Evolutionary conservation across 2,113 vertebrate species (phyloP).

Genomic region (Actenoides hombroni): DNA sequence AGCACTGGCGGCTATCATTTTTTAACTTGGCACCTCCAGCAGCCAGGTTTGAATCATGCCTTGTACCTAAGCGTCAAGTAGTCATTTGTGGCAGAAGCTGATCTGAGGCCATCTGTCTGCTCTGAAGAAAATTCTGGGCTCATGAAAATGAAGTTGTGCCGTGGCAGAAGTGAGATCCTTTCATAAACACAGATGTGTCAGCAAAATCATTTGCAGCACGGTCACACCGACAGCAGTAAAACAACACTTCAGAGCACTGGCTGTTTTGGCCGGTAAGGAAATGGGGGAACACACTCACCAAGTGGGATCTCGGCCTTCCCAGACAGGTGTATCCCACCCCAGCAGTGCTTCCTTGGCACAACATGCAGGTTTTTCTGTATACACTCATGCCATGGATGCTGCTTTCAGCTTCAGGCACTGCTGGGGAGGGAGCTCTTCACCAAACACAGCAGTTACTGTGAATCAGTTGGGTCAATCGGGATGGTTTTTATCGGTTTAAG

Average conservation of each 20-base stretch:
- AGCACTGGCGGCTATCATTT: not conserved
- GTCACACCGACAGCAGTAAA: not conserved
- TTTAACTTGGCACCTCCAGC: constrained; percentile 49
- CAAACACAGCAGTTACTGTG: not conserved
- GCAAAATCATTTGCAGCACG: not conserved
- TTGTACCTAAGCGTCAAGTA: not conserved
- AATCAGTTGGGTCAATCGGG: not conserved
- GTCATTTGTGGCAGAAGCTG: constrained; percentile 25
- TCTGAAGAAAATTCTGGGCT: constrained; percentile 8
- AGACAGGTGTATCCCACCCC: not conserved
- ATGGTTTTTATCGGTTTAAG: not conserved
- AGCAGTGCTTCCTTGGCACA: not conserved
- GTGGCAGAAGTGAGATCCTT: not conserved
- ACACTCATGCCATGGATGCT: not conserved
- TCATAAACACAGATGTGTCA: not conserved
- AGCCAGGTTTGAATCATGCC: constrained; percentile 37
- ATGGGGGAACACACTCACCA: not conserved
- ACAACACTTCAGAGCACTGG: not conserved
- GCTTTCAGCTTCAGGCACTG: not conserved
- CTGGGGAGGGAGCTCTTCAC: not conserved
- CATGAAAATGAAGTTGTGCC: not conserved
- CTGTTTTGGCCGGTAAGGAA: not conserved
- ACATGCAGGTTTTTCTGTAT: not conserved
- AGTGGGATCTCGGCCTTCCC: fast-evolving
- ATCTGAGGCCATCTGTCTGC: constrained; percentile 46